These are phyloP conservation scores for Morone chrysops DNA, from an alignment of 2,113 vertebrate species.

Conservation along the genomic window DNA sequence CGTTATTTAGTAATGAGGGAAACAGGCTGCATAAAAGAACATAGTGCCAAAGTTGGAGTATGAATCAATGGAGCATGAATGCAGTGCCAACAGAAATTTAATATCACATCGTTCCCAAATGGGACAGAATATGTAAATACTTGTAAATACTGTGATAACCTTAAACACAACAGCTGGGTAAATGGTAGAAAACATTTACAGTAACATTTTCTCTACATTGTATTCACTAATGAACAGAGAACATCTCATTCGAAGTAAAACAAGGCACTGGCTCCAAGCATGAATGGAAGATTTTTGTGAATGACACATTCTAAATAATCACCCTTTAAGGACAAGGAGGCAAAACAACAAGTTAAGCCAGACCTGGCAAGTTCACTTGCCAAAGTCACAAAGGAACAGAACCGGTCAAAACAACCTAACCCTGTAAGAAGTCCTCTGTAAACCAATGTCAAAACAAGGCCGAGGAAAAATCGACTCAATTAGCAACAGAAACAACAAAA, in stretches of 20 bases:
- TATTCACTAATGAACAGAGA: neutral
- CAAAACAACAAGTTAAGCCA: constrained; percentile 41
- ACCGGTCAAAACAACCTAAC: constrained; percentile 47
- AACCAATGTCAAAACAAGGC: constrained; percentile 53
- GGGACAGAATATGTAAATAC: neutral
- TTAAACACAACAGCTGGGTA: neutral
- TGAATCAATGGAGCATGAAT: neutral
- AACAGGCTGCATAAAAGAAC: neutral
- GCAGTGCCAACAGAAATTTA: neutral
- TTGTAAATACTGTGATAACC: neutral
- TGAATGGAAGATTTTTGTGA: constrained; percentile 20
- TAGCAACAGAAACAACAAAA: constrained; percentile 58
- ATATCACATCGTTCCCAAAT: neutral
- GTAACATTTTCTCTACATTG: neutral
- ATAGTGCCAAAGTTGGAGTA: neutral
- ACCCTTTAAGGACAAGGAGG: neutral
- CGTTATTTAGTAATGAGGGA: neutral
- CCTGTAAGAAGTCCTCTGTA: constrained; percentile 27
- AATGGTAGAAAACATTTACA: neutral
- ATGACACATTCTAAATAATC: neutral
- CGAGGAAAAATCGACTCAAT: constrained; percentile 21
- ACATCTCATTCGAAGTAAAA: neutral
- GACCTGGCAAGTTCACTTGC: constrained; percentile 17
- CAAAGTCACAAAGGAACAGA: constrained; percentile 50
- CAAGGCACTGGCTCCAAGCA: neutral